Conservation (phyloP, 2,113 vertebrate species). For the Ptilorrhoa leucosticta region DNA sequence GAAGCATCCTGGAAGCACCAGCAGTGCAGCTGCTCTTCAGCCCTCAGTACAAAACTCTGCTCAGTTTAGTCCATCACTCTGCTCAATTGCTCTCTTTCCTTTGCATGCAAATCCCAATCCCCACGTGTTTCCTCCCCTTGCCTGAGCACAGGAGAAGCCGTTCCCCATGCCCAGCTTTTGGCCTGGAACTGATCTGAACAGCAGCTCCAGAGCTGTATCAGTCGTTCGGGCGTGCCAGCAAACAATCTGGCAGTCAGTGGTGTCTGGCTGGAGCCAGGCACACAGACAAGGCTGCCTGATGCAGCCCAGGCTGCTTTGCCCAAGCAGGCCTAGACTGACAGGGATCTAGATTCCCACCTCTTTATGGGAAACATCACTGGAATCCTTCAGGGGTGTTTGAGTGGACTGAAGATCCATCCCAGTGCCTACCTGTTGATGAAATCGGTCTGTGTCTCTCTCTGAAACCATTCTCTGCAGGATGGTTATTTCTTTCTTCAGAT, state of each 20-base stretch:
- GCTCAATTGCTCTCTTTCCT: neutral
- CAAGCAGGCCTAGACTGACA: neutral
- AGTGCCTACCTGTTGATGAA: conserved; percentile 56
- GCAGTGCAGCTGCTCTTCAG: neutral
- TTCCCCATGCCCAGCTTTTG: neutral
- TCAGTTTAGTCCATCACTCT: neutral
- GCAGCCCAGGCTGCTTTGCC: neutral
- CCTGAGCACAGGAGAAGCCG: neutral
- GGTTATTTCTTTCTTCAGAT: conserved; percentile 46
- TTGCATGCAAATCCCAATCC: neutral
- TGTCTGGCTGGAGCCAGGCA: neutral
- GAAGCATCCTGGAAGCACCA: neutral
- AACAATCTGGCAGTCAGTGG: neutral
- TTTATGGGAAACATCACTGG: neutral
- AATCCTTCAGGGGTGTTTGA: rapidly evolving
- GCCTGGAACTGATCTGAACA: neutral
- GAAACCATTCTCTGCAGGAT: conserved; percentile 55
- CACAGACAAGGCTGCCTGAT: neutral
- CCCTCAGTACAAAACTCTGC: rapidly evolving
- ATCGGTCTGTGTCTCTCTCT: conserved; percentile 59
- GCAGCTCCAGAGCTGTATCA: neutral
- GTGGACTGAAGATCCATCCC: neutral
- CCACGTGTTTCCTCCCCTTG: rapidly evolving
- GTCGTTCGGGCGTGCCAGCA: rapidly evolving
- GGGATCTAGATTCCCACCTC: neutral